Base-by-base conservation (phyloP, 2,888 invertebrate species). In the Buathra laborator region DNA sequence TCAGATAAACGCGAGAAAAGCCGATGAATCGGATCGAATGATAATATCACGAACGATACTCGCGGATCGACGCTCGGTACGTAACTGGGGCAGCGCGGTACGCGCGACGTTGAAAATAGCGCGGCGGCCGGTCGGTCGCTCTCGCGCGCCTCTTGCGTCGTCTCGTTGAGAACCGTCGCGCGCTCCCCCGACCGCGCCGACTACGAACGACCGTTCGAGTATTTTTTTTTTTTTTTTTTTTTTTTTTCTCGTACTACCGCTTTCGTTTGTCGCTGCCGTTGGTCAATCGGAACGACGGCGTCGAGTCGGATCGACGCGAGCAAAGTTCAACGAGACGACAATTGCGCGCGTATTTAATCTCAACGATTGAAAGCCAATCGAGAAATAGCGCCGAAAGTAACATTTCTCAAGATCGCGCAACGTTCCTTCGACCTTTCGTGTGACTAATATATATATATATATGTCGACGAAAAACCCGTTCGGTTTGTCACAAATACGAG, bases 21-120 rank as follows among this genome's bases (percentile, higher is more conserved):
- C n/a, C n/a, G n/a, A 51, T 29, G 12, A 5, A 51, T 19, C 48
- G 37, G 29, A 10, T 46, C 44, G 37, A 1, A 16, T 2, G 14
- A n/a, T 9, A 29, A 44, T 12, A 72, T 16, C 5, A 10, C 14
- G 24, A 29, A 59, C 71, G 81, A 84, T 24, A 85, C 87, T 84
- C 90, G 85, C 88, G 87, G 77, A 62, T 85, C 87, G 90, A 89
- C 90, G 90, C 88, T 91, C 91, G 90, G 85, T 83, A 87, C 89
- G 90, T 91, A 93, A 92, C 92, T 93, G 92, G 93, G 92, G 92
- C 92, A 92, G 89, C 84, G 77, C 29, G 67, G 72, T 62, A 72
- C 85, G 86, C 88, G 89, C 89, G 89, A 81, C 87, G 92, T 89
- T 92, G 88, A 89, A 93, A 93, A 93, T 93, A 93, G 92, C 90